These are phyloP conservation scores for Chunga burmeisteri DNA, from an alignment of 2,113 vertebrate species.

Conservation along the genomic window DNA sequence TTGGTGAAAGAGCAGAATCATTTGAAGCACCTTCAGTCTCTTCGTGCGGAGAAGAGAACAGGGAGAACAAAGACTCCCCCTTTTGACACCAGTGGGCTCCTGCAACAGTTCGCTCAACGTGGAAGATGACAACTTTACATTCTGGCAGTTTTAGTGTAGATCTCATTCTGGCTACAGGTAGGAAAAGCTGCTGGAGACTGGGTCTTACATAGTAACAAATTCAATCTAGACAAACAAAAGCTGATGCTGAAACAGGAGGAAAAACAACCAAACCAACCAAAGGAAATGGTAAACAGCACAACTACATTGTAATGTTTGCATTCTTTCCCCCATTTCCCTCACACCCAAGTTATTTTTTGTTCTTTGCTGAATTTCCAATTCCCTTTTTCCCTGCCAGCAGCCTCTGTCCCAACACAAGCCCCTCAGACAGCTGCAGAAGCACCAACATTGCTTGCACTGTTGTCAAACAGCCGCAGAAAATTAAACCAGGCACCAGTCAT, in stretches of 20 bases:
- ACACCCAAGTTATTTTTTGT: not conserved
- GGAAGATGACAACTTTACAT: not conserved
- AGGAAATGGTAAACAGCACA: not conserved
- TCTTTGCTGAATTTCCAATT: not conserved
- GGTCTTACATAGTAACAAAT: not conserved
- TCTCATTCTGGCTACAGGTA: not conserved
- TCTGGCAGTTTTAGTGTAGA: not conserved
- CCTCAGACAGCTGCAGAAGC: not conserved
- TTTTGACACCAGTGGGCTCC: constrained; percentile 41
- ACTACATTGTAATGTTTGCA: not conserved
- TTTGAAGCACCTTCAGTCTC: not conserved
- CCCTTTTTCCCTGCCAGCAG: not conserved
- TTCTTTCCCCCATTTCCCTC: not conserved
- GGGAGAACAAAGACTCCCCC: constrained; percentile 56
- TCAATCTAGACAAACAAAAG: not conserved
- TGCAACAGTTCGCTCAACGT: not conserved
- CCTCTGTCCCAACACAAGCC: not conserved
- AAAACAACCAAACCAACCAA: not conserved
- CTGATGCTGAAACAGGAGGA: not conserved
- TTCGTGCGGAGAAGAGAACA: not conserved
- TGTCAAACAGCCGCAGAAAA: not conserved
- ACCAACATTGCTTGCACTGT: not conserved
- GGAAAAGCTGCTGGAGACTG: not conserved
- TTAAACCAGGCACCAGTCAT: not conserved
- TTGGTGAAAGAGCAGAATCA: not conserved